Evolutionary conservation across 2,797 vertebrate species (phyloP), one percentile per base, ranked within the genome.

Genomic region (Cheirogaleus major): DNA sequence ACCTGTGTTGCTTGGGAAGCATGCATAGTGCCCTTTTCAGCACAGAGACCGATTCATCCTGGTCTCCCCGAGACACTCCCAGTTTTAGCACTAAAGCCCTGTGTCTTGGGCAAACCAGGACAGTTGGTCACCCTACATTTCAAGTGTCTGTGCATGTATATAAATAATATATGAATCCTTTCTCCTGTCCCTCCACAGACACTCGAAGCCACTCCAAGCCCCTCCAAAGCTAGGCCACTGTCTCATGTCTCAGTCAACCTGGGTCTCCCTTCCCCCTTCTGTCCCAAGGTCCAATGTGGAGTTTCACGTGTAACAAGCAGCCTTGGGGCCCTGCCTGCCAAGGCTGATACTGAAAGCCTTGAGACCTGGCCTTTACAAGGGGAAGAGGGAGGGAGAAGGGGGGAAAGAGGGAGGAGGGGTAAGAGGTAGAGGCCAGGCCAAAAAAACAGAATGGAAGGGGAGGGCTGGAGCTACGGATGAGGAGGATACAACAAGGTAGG

Each of bases 311-410:
- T 41, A 94, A 63, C 61, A 17, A 50, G 67, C 2, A 83, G 69
- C 63, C 84, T 91, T 92, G 90, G 45, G 27, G 76, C 61, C 85
- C 50, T 38, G 35, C 67, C 70, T 30, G 12, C 63, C 76, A 95
- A 92, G 87, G 91, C 32, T 45, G 55, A 14, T 14, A 23, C n/a
- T 18, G 17, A 65, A 73, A 92, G 32, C 9, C 76, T 57, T 67
- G 89, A 95, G 79, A 63, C 61, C 82, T 84, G 78, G 65, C 95
- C 92, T 95, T 92, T 55, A 82, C 18, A 75, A 27, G 13, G 11
- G 30, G 27, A 25, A n/a, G 11, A 7, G 12, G 11, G n/a, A 18
- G 12, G 32, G 14, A 11, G 30, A 17, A n/a, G 7, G 32, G 32
- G 1, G 8, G 30, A 5, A 63, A 13, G 30, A 63, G 2, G 14